Evolutionary conservation across 1,140 invertebrate species (phyloP), one percentile per base, ranked within the genome.

Genomic region (Maconellicoccus hirsutus): DNA sequence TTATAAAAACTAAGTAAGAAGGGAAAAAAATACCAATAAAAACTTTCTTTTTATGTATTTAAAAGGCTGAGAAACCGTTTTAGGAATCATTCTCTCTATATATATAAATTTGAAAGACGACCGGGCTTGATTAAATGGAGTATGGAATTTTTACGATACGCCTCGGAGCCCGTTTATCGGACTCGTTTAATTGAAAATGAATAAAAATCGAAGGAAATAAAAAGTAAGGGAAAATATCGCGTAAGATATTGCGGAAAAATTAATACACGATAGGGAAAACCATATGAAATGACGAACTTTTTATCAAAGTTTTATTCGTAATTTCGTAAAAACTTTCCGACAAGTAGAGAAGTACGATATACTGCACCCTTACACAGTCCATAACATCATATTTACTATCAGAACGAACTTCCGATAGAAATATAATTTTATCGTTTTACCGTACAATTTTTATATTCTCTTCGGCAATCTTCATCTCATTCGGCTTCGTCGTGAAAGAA

Each of bases 311-410:
- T 52, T 52, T 52, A 52, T 52, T 16, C 16, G n/a, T 16, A 52
- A 52, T 52, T 52, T 52, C n/a, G 3, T 19, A 4, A 52, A 52
- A 52, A 52, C 42, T 52, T 52, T 52, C n/a, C 42, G n/a, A 52
- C 42, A 52, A 19, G 42, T 3, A 52, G 29, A 33, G 29, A 33
- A 33, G 29, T 33, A 52, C 42, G 42, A 52, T 16, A 19, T 2
- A 52, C 10, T 52, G n/a, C 42, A 52, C 42, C n/a, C 42, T 52
- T 52, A 16, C n/a, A 16, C 10, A 52, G 42, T 33, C 29, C 42
- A 52, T 52, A 52, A 52, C 42, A 16, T 52, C n/a, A 52, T 52
- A 52, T 52, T 52, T 52, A 52, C 42, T 52, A 19, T 52, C 42
- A 52, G 12, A 52, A 52, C 42, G 6, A 52, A 52, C 42, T 52